A percentile compares a stretch with the other conserved stretches of the same genome.
Evolutionary conservation across 2,797 vertebrate species (phyloP).

Genomic region (Manis crassicaudata): DNA sequence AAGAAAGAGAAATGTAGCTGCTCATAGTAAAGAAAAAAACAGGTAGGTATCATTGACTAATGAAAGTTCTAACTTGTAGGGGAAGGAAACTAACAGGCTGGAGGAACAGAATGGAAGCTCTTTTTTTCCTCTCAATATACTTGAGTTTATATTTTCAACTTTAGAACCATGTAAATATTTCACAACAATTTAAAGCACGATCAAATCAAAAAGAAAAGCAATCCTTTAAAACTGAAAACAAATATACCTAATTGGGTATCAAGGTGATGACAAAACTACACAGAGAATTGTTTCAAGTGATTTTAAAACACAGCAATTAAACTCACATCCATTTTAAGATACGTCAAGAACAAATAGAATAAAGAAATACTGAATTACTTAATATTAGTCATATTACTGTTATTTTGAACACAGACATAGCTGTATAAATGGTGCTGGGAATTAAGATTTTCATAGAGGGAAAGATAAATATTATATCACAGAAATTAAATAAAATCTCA

Average conservation of each 20-base stretch:
- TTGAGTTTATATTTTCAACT: neutral
- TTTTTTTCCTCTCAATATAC: neutral
- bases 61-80: neutral
- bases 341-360: neutral
- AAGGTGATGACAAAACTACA: neutral
- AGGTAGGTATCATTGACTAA: neutral
- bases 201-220: neutral
- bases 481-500: neutral
- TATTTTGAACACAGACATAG: neutral
- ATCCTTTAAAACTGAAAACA: neutral
- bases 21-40: neutral
- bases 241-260: neutral
- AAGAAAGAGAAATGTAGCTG: neutral
- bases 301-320: neutral
- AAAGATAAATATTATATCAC: neutral
- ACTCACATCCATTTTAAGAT: neutral
- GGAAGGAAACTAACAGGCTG: neutral
- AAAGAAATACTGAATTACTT: constrained; percentile 6
- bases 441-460: neutral
- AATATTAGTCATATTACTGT: neutral
- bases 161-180: neutral
- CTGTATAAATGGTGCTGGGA: neutral
- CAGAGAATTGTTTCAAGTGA: neutral
- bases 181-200: neutral
- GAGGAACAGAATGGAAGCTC: neutral